Evolutionary conservation across 1,140 invertebrate species (phyloP).

Genomic region (Acromyrmex charruanus): DNA sequence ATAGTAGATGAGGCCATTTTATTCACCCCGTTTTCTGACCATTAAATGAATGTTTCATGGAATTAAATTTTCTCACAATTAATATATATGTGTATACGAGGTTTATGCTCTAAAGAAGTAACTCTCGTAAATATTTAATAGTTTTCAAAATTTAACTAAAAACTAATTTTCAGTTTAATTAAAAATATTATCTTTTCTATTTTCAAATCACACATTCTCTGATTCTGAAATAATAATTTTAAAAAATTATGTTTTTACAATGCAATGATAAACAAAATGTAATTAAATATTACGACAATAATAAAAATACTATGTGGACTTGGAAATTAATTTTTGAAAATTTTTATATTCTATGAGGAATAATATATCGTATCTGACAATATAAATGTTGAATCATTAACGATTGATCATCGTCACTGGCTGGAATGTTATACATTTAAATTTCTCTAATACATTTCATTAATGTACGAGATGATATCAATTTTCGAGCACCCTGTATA

Average conservation of each 20-base stretch:
- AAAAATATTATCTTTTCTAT: neutral
- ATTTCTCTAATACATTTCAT: neutral
- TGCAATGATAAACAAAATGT: neutral
- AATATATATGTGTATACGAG: neutral
- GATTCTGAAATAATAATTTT: neutral
- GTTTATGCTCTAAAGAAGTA: neutral
- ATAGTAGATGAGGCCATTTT: constrained; percentile 17
- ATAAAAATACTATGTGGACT: neutral
- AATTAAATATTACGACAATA: neutral
- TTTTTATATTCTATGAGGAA: neutral
- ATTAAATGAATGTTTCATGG: constrained; percentile 21
- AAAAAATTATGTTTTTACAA: neutral
- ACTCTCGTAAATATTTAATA: neutral
- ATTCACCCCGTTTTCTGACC: constrained; percentile 3
- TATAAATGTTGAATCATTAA: neutral
- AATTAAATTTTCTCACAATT: constrained; percentile 19
- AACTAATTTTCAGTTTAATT: neutral
- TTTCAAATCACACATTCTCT: neutral
- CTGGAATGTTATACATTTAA: neutral
- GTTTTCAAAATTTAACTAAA: neutral
- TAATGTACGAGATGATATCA: neutral
- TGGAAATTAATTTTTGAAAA: neutral
- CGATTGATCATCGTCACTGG: neutral
- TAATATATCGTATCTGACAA: neutral
- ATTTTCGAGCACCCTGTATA: constrained; percentile 28